Percentiles rank a stretch among this genome's conserved stretches.
phyloP scores from a whole-genome alignment of 2,888 invertebrate genomes.

The Conomelus anceps region DNA sequence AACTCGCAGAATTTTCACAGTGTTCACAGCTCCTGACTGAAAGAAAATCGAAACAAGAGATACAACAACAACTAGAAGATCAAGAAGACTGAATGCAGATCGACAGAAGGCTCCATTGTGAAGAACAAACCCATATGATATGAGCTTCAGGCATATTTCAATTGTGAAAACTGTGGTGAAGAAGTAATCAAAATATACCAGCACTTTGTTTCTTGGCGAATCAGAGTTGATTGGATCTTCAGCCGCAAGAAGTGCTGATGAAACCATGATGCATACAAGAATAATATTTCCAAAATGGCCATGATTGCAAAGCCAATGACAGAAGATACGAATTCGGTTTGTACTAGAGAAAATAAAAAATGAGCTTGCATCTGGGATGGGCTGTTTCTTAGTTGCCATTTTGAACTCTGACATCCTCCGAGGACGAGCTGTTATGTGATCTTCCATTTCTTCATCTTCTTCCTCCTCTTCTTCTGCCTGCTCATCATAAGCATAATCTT shows the following conservation, averaged over 20 bases:
- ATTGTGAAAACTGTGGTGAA: slow-evolving; percentile 98
- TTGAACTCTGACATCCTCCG: slow-evolving; percentile 88
- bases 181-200: slow-evolving; percentile 94
- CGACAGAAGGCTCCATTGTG: slow-evolving; percentile 98
- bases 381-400: slow-evolving; percentile 69
- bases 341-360: slow-evolving; percentile 95
- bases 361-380: slow-evolving; percentile 91
- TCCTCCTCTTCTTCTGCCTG: slow-evolving; percentile 46
- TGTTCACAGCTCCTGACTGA: slow-evolving; percentile 89
- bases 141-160: slow-evolving; percentile 93
- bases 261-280: slow-evolving; percentile 94
- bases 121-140: slow-evolving; percentile 94
- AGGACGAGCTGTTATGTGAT: slow-evolving; percentile 70
- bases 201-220: slow-evolving; percentile 73
- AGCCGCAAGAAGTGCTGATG: slow-evolving; percentile 95
- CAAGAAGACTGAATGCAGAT: slow-evolving; percentile 96
- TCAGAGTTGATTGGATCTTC: slow-evolving; percentile 88
- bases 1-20: slow-evolving; percentile 98
- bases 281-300: slow-evolving; percentile 94
- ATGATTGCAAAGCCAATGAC: slow-evolving; percentile 94
- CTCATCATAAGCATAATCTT: slow-evolving; percentile 49
- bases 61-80: slow-evolving; percentile 95
- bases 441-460: slow-evolving; percentile 55
- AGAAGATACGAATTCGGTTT: slow-evolving; percentile 93
- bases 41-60: slow-evolving; percentile 91